Evolutionary conservation across 2,797 vertebrate species (phyloP).

Genomic region (Periparus ater): DNA sequence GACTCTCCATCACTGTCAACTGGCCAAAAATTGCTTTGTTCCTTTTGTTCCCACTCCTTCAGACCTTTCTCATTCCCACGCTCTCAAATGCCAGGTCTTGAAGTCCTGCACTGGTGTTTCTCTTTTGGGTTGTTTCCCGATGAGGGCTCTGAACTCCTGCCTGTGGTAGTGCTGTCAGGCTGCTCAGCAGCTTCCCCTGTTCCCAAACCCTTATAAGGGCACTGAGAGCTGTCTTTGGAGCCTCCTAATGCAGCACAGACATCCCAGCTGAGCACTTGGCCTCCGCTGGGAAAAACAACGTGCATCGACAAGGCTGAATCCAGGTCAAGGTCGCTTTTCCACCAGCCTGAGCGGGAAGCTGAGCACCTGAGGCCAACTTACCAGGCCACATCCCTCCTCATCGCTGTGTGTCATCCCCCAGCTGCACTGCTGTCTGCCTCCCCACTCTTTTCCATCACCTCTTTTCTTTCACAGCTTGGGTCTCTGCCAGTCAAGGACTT

Average conservation of each 20-base stretch:
- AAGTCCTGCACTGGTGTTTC: constrained; percentile 24
- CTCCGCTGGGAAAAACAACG: neutral
- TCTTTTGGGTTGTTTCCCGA: neutral
- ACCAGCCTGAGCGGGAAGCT: neutral
- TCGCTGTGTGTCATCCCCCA: neutral
- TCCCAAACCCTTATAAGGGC: constrained; percentile 55
- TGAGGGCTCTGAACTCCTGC: constrained; percentile 35
- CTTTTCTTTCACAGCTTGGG: neutral
- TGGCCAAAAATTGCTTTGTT: constrained; percentile 29
- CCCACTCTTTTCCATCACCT: neutral
- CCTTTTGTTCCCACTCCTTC: constrained; percentile 24
- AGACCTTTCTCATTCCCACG: constrained; percentile 51
- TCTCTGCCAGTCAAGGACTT: neutral
- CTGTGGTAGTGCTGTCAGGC: neutral
- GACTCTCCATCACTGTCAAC: neutral
- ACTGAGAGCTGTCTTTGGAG: neutral
- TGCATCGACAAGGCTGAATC: neutral
- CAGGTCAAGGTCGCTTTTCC: neutral
- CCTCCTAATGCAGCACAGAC: neutral
- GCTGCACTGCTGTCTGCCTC: neutral
- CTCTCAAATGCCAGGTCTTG: constrained; percentile 42
- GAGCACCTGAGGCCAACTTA: neutral
- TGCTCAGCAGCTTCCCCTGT: neutral
- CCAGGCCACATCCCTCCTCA: neutral
- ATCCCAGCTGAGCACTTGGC: neutral